A percentile compares a stretch with the other conserved stretches of the same genome.
phyloP scores from a whole-genome alignment of 2,888 invertebrate species.

The Sarcophaga rosellei region DNA sequence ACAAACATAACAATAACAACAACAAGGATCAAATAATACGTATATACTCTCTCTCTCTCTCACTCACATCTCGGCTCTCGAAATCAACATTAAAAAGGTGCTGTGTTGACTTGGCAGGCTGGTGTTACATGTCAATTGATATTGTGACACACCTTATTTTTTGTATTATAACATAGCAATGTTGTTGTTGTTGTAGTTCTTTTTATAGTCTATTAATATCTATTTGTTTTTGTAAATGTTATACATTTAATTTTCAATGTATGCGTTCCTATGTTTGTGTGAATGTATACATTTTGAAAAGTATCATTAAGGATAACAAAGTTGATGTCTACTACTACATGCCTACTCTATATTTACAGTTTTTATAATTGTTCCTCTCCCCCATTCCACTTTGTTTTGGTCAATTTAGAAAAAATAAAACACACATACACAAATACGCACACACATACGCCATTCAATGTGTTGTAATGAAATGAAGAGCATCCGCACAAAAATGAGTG shows the following conservation, averaged over 20 bases:
- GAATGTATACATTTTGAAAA: neutral
- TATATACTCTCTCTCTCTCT: neutral
- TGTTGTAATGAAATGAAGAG: neutral
- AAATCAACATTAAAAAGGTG: neutral
- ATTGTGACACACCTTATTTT: conserved; percentile 58
- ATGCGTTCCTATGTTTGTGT: neutral
- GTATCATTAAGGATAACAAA: conserved; percentile 45
- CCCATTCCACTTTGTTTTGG: too few relatives aligned
- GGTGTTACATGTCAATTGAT: conserved; percentile 59
- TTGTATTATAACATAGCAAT: neutral
- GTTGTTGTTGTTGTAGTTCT: neutral
- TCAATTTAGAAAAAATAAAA: neutral
- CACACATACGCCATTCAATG: too few relatives aligned
- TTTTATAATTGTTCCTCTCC: neutral
- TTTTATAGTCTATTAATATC: too few relatives aligned
- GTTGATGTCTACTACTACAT: neutral
- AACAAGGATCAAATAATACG: neutral
- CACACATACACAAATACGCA: neutral
- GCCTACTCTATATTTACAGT: neutral
- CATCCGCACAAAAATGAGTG: neutral
- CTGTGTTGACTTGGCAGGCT: conserved; percentile 2
- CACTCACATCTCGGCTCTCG: neutral
- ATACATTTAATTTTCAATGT: conserved; percentile 8
- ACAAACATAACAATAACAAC: neutral
- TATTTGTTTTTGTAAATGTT: neutral